A percentile compares a stretch with the other conserved stretches of the same genome.
These are phyloP conservation scores for Parazoanthus swiftii DNA, from an alignment of 92 coral and sea anemone species.

Conservation along the genomic window DNA sequence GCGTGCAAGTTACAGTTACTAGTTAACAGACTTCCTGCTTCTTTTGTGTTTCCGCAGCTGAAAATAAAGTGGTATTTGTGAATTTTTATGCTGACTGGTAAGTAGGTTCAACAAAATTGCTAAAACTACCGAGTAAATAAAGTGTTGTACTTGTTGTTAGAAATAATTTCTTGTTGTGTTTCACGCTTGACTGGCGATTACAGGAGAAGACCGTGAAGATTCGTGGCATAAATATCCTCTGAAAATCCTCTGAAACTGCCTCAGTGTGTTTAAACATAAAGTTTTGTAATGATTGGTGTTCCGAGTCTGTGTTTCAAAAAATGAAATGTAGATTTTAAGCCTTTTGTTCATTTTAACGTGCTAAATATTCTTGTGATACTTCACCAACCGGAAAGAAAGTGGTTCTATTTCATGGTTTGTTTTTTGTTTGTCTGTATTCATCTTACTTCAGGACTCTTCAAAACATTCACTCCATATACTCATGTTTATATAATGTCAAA, in stretches of 20 bases:
- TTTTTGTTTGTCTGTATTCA: constrained; percentile 6
- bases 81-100: constrained; percentile 99
- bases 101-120: constrained; percentile 31
- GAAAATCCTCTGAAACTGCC: too few species aligned
- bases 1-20: neutral
- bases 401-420: neutral
- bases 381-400: neutral
- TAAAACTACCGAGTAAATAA: too few species aligned
- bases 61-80: constrained; percentile 80
- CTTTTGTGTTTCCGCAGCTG: constrained; percentile 60
- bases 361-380: too few species aligned
- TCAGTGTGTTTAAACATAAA: neutral
- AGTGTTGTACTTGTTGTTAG: too few species aligned
- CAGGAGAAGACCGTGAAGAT: neutral
- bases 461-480: neutral
- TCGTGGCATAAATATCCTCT: neutral
- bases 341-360: neutral
- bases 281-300: too few species aligned
- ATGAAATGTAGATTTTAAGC: neutral
- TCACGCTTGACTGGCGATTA: neutral
- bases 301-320: too few species aligned
- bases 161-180: neutral
- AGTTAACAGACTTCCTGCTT: neutral
- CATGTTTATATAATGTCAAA: neutral
- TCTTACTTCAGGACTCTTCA: constrained; percentile 7